Evolutionary conservation across 2,797 vertebrate species (phyloP).

Genomic region (Pogoniulus pusillus): DNA sequence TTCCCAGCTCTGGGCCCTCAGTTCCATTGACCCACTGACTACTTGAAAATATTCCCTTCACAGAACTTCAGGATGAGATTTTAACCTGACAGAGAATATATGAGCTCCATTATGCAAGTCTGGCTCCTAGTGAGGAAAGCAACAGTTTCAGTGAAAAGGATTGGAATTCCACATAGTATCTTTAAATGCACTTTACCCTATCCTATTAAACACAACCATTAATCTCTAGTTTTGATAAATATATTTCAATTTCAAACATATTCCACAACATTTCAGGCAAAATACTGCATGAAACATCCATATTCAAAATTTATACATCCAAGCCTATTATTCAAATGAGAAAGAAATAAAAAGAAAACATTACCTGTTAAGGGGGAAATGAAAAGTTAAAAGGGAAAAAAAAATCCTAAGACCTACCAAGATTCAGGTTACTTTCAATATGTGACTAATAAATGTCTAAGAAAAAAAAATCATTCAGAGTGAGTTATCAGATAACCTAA

Average conservation of each 20-base stretch:
- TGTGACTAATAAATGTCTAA: not conserved
- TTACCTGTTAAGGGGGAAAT: not conserved
- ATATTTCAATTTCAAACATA: not conserved
- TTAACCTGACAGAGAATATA: not conserved
- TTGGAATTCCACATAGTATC: not conserved
- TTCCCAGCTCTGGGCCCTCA: not conserved
- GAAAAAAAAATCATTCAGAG: not conserved
- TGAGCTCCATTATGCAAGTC: not conserved
- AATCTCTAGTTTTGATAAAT: not conserved
- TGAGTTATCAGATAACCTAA: conserved; percentile 28
- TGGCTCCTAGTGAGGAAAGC: not conserved
- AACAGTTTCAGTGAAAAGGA: not conserved
- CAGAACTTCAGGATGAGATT: not conserved
- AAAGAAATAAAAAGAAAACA: not conserved
- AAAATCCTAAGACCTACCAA: not conserved
- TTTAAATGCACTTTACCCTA: not conserved
- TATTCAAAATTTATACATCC: not conserved
- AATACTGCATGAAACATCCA: not conserved
- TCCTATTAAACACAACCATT: not conserved
- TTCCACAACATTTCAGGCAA: not conserved
- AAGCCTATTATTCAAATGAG: not conserved
- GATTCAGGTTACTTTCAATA: not conserved
- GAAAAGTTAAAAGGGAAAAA: not conserved
- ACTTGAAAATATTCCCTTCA: not conserved
- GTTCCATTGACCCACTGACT: not conserved